Percentiles rank a stretch among this genome's conserved stretches.
Evolutionary conservation across 1,140 invertebrate genomes (phyloP).

Genomic region (Psix sp.): DNA sequence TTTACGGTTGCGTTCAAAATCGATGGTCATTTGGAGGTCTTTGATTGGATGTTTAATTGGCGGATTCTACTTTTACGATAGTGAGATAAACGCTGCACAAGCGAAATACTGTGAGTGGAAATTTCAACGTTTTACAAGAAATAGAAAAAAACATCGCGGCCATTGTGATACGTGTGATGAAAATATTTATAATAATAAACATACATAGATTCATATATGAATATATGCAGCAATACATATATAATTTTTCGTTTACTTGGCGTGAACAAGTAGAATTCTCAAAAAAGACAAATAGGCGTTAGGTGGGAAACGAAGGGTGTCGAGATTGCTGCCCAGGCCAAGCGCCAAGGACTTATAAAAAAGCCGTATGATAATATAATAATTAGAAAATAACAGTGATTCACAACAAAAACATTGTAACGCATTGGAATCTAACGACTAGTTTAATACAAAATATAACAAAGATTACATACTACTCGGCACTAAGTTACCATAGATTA

Average conservation of each 20-base stretch:
- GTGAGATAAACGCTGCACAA: slow-evolving; percentile 77
- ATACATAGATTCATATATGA: slow-evolving; percentile 48
- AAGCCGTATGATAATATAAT: slow-evolving; percentile 62
- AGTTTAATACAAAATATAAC: too few species aligned
- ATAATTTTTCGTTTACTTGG: slow-evolving; percentile 64
- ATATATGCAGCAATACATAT: slow-evolving; percentile 56
- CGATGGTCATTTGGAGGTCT: slow-evolving; percentile 52
- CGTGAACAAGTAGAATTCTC: slow-evolving; percentile 71
- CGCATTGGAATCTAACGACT: slow-evolving; percentile 72
- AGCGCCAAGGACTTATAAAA: slow-evolving; percentile 67
- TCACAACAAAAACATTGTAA: slow-evolving; percentile 54
- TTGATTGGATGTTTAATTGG: slow-evolving; percentile 66
- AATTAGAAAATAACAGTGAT: slow-evolving; percentile 54
- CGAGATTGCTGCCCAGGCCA: slow-evolving; percentile 65
- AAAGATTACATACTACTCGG: too few species aligned
- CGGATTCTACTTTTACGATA: slow-evolving; percentile 75
- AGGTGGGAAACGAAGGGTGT: slow-evolving; percentile 64
- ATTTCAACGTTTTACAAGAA: slow-evolving; percentile 74
- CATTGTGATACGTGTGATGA: slow-evolving; percentile 61
- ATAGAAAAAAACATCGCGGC: slow-evolving; percentile 64
- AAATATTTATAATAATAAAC: slow-evolving; percentile 59
- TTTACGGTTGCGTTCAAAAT: slow-evolving; percentile 57
- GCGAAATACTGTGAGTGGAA: slow-evolving; percentile 76
- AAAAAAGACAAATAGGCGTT: slow-evolving; percentile 64
- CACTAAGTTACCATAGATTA: slow-evolving; percentile 24